These are phyloP conservation scores for Dicycla oo DNA, from an alignment of 2,888 invertebrate genomes.

Conservation along the genomic window DNA sequence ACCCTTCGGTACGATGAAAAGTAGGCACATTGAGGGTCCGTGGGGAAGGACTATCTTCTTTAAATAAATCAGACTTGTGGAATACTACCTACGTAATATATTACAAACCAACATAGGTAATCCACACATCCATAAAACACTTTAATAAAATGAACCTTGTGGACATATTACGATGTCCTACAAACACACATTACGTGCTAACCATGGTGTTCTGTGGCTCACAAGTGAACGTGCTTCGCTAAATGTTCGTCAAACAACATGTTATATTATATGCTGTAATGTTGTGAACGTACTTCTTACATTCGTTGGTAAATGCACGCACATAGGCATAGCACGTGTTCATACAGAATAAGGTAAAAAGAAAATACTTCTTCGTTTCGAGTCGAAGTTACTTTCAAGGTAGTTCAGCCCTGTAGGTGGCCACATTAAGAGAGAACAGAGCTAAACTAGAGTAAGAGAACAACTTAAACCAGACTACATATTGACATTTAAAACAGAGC, in stretches of 20 bases:
- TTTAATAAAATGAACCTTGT: conserved; percentile 63
- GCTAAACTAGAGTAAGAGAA: too few relatives aligned
- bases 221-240: conserved; percentile 35
- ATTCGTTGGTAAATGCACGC: not conserved
- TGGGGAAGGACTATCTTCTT: not conserved
- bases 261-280: conserved; percentile 41
- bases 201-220: conserved; percentile 37
- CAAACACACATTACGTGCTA: conserved; percentile 62
- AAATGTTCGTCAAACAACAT: conserved; percentile 49
- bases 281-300: not conserved
- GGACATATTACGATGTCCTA: conserved; percentile 71
- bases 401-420: too few relatives aligned
- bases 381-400: too few relatives aligned
- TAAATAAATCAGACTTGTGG: not conserved
- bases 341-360: too few relatives aligned
- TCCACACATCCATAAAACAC: conserved; percentile 17
- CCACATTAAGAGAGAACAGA: too few relatives aligned
- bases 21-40: not conserved
- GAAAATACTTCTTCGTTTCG: too few relatives aligned
- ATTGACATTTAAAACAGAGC: too few relatives aligned
- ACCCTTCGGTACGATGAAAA: not conserved
- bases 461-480: too few relatives aligned
- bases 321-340: not conserved
- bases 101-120: conserved; percentile 6
- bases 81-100: not conserved